Conservation (phyloP, 2,797 vertebrate species). For the Spinus olivaceus region DNA sequence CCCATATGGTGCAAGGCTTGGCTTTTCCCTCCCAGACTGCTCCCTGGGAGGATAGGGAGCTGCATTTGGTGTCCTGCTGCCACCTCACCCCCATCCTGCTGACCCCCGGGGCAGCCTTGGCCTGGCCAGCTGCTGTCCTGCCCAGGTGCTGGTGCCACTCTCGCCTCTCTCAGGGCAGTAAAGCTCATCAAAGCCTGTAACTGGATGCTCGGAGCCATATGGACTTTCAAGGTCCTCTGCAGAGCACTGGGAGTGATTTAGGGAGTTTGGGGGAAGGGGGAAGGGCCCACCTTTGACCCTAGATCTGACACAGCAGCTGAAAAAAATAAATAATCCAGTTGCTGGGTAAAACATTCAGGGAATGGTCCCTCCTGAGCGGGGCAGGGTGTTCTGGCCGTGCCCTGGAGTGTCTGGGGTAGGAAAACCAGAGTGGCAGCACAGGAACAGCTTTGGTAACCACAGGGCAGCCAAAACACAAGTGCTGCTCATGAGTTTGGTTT, state of each 20-base stretch:
- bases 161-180: not conserved
- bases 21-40: conserved; percentile 1
- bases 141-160: not conserved
- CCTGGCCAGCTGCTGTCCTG: not conserved
- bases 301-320: not conserved
- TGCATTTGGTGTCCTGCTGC: not conserved
- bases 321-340: not conserved
- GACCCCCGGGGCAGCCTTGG: accelerated
- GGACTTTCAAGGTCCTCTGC: not conserved
- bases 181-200: not conserved
- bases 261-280: not conserved
- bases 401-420: accelerated
- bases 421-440: not conserved
- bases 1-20: not conserved
- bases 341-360: accelerated
- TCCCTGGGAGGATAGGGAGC: not conserved
- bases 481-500: accelerated
- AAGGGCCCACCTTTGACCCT: not conserved
- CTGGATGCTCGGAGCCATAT: not conserved
- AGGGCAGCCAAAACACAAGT: accelerated
- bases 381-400: not conserved
- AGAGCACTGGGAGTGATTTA: not conserved
- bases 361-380: accelerated
- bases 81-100: not conserved
- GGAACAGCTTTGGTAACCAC: accelerated